Base-by-base conservation (phyloP, 1,140 invertebrate genomes). In the Leptinotarsa texana region DNA sequence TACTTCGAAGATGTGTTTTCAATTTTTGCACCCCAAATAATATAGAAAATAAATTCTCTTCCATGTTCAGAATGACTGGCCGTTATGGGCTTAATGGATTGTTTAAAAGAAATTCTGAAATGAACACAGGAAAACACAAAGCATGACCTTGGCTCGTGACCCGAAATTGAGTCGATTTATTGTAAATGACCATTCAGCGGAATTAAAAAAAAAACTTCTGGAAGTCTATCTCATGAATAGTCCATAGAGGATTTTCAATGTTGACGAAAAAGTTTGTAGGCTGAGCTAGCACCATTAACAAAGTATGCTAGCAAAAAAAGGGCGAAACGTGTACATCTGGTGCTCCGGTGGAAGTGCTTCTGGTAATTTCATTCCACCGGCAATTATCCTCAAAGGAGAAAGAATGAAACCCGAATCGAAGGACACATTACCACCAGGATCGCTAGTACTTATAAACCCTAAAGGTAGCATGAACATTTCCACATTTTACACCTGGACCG, bases 381-480 rank as follows among this genome's bases (percentile, higher is more conserved):
- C 82, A 78, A 81, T 85, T 48, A 61, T 86, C 24, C 88, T 86
- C 72, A 84, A 84, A 76, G 82, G 81, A 0, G 76, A 80, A 75
- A 77, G 83, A 69, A 63, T 79, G 42, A 83, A 82, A 72, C 75
- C 3, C 49, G 81, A 81, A 71, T 84, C 73, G 22, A 48, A 4
- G 21, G 77, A 81, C 67, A 80, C 82, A 74, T 78, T 84, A 47
- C 82, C 83, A 63, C 51, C 78, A 51, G 83, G 84, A 74, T 70
- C 75, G 18, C 6, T 76, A 5, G 78, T 80, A 11, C 63, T 74
- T 61, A 85, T 84, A 80, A 79, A 81, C 27, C 73, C 77, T 27
- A 84, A 85, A 80, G 84, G 82, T 11, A 80, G 75, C 69, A 87
- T 87, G 82, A 86, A 80, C 24, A 78, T 24, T 63, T 72, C 75